Percentiles rank a stretch among this genome's conserved stretches.
These are phyloP conservation scores for Elymnias hypermnestra DNA, from an alignment of 1,140 invertebrate genomes.

Conservation along the genomic window DNA sequence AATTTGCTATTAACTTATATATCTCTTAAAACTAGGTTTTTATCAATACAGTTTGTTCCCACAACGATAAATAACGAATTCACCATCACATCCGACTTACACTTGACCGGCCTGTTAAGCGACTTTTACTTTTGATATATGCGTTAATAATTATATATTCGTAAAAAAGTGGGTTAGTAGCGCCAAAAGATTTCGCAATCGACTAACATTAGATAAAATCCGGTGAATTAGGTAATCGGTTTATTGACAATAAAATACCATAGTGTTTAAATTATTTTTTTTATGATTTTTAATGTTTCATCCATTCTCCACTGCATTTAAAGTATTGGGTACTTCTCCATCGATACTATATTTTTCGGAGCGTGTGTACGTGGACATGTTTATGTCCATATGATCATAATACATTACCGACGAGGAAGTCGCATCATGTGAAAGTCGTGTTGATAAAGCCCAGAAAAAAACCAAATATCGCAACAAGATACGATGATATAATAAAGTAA, in stretches of 20 bases:
- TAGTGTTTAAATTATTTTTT: not conserved
- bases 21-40: too few species aligned
- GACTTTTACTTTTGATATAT: slow-evolving; percentile 18
- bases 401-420: slow-evolving; percentile 28
- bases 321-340: not conserved
- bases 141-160: slow-evolving; percentile 18
- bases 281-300: too few species aligned
- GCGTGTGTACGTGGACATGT: too few species aligned
- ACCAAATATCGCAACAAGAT: slow-evolving; percentile 30
- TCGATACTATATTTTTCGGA: too few species aligned
- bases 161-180: slow-evolving; percentile 23
- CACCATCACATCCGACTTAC: slow-evolving; percentile 2
- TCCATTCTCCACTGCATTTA: not conserved
- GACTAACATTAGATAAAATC: slow-evolving; percentile 20
- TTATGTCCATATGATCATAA: not conserved
- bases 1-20: too few species aligned
- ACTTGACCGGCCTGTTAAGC: slow-evolving; percentile 12
- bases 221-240: slow-evolving; percentile 26
- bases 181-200: slow-evolving; percentile 25
- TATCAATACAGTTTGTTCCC: too few species aligned
- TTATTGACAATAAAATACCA: slow-evolving; percentile 13
- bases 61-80: too few species aligned
- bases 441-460: slow-evolving; percentile 34
- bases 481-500: slow-evolving; percentile 21
- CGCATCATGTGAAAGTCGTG: slow-evolving; percentile 13